Base-by-base conservation (phyloP, 2,888 invertebrate species). In the Xylocampa areola region DNA sequence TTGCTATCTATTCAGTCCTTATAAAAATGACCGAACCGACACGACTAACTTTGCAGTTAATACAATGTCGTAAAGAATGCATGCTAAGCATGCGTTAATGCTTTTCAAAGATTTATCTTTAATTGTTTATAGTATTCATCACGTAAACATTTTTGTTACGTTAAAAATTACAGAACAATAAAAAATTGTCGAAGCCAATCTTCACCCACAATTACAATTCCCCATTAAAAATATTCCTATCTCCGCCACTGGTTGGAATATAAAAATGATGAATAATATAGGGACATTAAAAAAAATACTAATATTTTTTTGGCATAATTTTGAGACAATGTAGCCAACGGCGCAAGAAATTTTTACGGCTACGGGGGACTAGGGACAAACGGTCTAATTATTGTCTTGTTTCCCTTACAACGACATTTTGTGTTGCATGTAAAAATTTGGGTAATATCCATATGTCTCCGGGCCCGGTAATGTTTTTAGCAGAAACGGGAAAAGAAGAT, bases 351-450 rank as follows among this genome's bases (percentile, higher is more conserved):
- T 58, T 66, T 52, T 70, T 60, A 70, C 41, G 60, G 50, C 52
- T 58, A 43, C 50, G 17, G 59, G 71, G 67, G 50, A 54, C 60
- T 30, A 23, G 45, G 62, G 59, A 41, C 59, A 67, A 70, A 62
- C 58, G 40, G 41, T 49, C 49, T 73, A 73, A 73, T 73, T 76
- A 76, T 76, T 58, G 48, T 63, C 57, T 60, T 61, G 74, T 76
- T 70, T 54, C 30, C 19, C n/a, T 45, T 37, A 64, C 35, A 64
- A 52, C 37, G 11, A 48, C 16, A 43, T 55, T 69, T 69, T 52
- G 19, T 37, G 39, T 35, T 33, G 36, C 36, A 54, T 54, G 37
- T 51, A 49, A 62, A 53, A 73, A 45, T 30, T 36, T 51, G 17
- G 33, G 33, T 23, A 49, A 43, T 36, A 32, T 40, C 14, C 53